Evolutionary conservation across 2,113 vertebrate species (phyloP), one percentile per base, ranked within the genome.

Genomic region (Sander vitreus): DNA sequence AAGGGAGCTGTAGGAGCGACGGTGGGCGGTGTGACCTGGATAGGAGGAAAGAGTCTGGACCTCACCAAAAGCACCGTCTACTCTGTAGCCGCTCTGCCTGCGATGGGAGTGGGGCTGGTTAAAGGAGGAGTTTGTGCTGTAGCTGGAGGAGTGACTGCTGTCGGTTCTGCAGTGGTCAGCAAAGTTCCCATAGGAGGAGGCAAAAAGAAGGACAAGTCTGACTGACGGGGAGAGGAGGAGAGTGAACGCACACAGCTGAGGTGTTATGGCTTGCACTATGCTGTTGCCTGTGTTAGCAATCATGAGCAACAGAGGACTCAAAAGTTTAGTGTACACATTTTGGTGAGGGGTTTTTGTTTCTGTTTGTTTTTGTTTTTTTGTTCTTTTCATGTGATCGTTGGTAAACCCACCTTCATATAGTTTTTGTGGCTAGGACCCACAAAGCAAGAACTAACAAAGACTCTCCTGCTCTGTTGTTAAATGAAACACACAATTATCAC

Each of bases 121-220:
- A 99, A 96, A 95, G 98, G 95, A 69, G 93, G 98, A 0, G 96
- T 97, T 84, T 97, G 95, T 36, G 97, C 97, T 5, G 97, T 99
- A 73, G 97, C 97, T 23, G 96, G 97, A 83, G 97, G 98, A 5
- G 96, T 99, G 64, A 92, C 95, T 33, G 96, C 97, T 25, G 96
- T 98, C 10, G 97, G 97, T 64, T 98, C 97, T 30, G 97, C 97
- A n/a, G 97, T 99, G 71, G 96, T 92, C 88, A 97, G 91, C 92
- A 99, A 96, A 97, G 97, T 98, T 95, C 97, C 97, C 87, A 94
- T 96, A 45, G 96, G 97, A 86, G 96, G 97, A 83, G 66, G 90
- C 74, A 99, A 98, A 94, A 99, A 99, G 93, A 99, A 98, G 90
- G 98, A 99, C 95, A 99, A 99, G 89, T 98, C 97, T 92, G 98